Percentiles rank a stretch among this genome's conserved stretches.
Evolutionary conservation across 2,797 vertebrate genomes (phyloP).

Genomic region (Echiichthys vipera): DNA sequence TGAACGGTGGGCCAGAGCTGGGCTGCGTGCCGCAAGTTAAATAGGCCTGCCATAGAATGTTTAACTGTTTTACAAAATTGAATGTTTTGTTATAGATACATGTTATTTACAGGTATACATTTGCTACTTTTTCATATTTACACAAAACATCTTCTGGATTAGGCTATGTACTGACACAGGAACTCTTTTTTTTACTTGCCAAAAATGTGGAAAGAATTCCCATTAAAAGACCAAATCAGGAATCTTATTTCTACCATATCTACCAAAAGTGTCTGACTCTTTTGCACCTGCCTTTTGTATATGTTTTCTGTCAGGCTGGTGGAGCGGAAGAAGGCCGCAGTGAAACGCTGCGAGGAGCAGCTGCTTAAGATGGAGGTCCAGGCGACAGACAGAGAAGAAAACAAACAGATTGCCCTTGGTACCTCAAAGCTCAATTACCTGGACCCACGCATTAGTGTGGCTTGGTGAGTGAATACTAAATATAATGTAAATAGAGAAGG

Average conservation of each 20-base stretch:
- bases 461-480: conserved; percentile 79
- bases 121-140: background rate
- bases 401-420: conserved; percentile 88
- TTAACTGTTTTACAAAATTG: background rate
- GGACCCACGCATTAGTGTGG: conserved; percentile 88
- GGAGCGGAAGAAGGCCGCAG: conserved; percentile 82
- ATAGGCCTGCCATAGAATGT: background rate
- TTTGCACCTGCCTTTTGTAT: background rate
- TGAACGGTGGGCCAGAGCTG: too few relatives aligned
- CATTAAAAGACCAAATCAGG: background rate
- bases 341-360: conserved; percentile 84
- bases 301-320: conserved; percentile 74
- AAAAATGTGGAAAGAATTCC: background rate
- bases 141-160: background rate
- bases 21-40: too few relatives aligned
- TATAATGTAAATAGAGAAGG: background rate
- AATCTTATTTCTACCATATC: background rate
- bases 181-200: background rate
- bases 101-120: background rate
- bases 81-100: background rate
- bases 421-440: conserved; percentile 91
- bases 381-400: conserved; percentile 88
- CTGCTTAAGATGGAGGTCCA: conserved; percentile 88
- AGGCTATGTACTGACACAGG: background rate
- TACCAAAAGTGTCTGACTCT: background rate